These are phyloP conservation scores for Cylindroiulus punctatus DNA, from an alignment of 2,888 invertebrate species.

Conservation along the genomic window DNA sequence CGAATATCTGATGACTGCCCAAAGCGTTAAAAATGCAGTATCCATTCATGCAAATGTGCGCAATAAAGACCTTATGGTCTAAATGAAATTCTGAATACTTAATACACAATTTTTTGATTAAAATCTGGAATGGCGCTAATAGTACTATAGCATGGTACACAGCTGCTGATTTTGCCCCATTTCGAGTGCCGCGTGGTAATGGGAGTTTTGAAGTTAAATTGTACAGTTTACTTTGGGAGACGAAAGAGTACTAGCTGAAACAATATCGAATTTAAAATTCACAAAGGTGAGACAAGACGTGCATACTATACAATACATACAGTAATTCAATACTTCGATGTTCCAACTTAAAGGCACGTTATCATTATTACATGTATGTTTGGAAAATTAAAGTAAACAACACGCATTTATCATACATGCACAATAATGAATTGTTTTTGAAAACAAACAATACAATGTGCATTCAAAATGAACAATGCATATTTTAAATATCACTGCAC, in stretches of 20 bases:
- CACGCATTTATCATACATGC: too few species aligned
- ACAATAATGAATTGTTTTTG: not conserved
- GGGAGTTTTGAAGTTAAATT: not conserved
- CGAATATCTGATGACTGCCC: not conserved
- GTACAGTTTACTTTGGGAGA: not conserved
- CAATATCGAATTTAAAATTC: not conserved
- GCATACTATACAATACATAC: too few species aligned
- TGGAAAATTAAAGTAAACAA: too few species aligned
- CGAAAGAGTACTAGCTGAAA: not conserved
- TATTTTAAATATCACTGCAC: not conserved
- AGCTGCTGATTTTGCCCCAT: not conserved
- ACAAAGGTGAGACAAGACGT: too few species aligned
- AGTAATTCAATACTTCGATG: too few species aligned
- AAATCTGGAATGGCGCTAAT: not conserved
- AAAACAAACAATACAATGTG: slow-evolving; percentile 1
- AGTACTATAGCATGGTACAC: not conserved
- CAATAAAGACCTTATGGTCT: not conserved
- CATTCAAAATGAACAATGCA: not conserved
- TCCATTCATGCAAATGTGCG: not conserved
- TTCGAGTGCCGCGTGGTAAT: not conserved
- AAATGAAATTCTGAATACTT: not conserved
- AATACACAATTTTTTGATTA: not conserved
- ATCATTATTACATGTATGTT: too few species aligned
- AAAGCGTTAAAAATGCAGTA: not conserved
- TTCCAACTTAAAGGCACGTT: too few species aligned